These are phyloP conservation scores for Pedionomus torquatus DNA, from an alignment of 2,113 vertebrate species.

Conservation along the genomic window DNA sequence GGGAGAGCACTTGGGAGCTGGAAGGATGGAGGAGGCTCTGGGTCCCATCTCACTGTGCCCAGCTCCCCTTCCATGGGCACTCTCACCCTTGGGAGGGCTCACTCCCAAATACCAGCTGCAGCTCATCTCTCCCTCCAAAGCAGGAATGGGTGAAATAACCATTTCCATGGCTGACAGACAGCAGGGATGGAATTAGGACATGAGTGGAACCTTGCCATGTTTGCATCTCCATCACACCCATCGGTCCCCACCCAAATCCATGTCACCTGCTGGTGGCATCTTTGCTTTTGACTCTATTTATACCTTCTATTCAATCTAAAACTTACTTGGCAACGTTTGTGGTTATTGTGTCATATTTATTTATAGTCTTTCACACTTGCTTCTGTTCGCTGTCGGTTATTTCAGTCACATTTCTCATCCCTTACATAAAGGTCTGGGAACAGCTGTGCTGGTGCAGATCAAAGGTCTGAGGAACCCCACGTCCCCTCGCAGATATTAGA, in stretches of 20 bases:
- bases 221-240: neutral
- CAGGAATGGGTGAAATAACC: neutral
- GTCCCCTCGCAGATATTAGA: neutral
- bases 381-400: neutral
- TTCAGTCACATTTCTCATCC: conserved; percentile 25
- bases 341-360: conserved; percentile 23
- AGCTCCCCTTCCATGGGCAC: neutral
- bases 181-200: neutral
- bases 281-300: neutral
- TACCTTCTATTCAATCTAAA: neutral
- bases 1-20: neutral
- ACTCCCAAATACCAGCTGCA: neutral
- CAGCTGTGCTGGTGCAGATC: conserved; percentile 39
- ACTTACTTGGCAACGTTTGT: neutral
- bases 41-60: rapidly evolving
- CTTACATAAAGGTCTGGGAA: conserved; percentile 29
- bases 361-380: conserved; percentile 15
- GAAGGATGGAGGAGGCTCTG: neutral
- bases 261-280: neutral
- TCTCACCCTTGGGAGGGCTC: neutral
- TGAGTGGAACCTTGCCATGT: rapidly evolving
- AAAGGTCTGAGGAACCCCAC: neutral
- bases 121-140: neutral
- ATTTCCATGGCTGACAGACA: neutral
- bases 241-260: neutral